These are phyloP conservation scores for Manis pentadactyla DNA, from an alignment of 2,797 vertebrate species.

Conservation along the genomic window DNA sequence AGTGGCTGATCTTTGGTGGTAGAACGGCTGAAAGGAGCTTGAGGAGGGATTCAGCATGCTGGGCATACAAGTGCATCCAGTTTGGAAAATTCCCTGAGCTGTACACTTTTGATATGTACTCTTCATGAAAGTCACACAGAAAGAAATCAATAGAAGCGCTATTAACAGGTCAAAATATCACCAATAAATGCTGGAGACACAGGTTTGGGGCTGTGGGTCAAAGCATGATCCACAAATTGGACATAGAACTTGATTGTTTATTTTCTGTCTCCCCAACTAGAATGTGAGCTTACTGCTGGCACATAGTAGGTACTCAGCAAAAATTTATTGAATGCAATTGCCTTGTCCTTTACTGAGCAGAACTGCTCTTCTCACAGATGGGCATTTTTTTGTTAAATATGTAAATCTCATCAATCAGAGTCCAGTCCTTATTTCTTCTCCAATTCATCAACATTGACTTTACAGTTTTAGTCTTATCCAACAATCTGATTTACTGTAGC, in stretches of 20 bases:
- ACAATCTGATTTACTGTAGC: conserved; percentile 14
- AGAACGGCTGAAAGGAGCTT: background rate
- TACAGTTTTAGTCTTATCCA: background rate
- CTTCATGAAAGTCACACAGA: background rate
- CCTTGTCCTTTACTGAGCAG: background rate
- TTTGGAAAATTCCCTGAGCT: background rate
- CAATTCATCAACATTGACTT: conserved; percentile 25
- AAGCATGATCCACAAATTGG: background rate
- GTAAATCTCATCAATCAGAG: background rate
- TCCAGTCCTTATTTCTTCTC: background rate
- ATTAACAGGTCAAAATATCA: background rate
- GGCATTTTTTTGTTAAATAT: background rate
- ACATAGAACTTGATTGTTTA: background rate
- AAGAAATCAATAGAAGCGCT: background rate
- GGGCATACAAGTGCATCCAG: background rate
- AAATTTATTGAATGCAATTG: background rate
- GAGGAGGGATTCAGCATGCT: background rate
- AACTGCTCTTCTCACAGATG: background rate
- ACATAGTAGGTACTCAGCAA: background rate
- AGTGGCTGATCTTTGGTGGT: background rate
- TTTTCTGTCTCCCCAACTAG: background rate
- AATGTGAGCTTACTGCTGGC: background rate
- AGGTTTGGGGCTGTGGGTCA: background rate
- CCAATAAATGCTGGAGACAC: background rate
- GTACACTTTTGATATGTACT: background rate